Evolutionary conservation across 2,113 vertebrate genomes (phyloP).

Genomic region (Rallus limicola): DNA sequence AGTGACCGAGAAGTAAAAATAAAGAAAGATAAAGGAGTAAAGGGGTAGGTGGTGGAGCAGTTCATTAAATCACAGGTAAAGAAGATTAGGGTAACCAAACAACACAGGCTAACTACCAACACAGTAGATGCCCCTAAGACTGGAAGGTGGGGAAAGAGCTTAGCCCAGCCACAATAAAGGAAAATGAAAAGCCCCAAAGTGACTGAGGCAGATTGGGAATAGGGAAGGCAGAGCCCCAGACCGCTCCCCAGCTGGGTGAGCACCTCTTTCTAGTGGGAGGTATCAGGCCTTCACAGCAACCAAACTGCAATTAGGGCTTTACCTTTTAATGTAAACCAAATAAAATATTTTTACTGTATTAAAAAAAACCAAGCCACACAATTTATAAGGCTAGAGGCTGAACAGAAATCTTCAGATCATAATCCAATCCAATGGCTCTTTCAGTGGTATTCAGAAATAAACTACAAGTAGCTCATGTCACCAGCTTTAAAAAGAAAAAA

Average conservation of each 20-base stretch:
- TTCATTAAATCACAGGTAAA: background rate
- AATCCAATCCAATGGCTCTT: background rate
- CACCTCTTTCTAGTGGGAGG: background rate
- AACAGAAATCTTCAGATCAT: background rate
- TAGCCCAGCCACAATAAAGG: background rate
- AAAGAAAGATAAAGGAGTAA: background rate
- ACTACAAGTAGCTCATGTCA: background rate
- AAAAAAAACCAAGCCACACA: background rate
- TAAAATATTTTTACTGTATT: background rate
- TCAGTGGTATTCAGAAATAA: background rate
- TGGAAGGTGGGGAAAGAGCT: background rate
- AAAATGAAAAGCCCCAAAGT: background rate
- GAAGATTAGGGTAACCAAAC: background rate
- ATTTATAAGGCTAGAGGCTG: background rate
- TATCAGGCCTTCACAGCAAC: background rate
- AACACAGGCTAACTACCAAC: background rate
- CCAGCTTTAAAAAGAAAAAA: too few species aligned
- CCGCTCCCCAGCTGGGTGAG: background rate
- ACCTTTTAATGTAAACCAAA: background rate
- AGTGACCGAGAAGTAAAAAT: background rate
- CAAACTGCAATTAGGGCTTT: background rate
- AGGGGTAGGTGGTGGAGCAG: background rate
- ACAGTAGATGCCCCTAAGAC: background rate
- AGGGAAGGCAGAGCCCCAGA: background rate
- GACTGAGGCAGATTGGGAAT: background rate